Conservation (phyloP, 1,140 invertebrate genomes). For the Aphelenchoides besseyi region DNA sequence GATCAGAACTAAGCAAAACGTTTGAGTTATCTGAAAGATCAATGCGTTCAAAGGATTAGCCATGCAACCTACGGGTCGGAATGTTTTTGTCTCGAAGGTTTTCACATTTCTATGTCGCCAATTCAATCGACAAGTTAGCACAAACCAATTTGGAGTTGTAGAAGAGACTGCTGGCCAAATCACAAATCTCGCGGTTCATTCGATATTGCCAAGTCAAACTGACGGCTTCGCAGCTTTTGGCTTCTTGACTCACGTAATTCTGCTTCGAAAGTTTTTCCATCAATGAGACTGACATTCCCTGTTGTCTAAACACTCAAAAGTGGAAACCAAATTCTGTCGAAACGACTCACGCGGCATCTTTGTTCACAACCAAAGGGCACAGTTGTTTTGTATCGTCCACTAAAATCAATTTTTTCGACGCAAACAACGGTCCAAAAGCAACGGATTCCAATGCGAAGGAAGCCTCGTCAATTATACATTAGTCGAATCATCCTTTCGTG, state of each 20-base stretch:
- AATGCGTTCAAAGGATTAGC: not conserved
- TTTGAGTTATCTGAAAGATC: not conserved
- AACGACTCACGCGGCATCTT: too few species aligned
- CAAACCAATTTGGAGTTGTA: slow-evolving; percentile 76
- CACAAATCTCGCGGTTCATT: slow-evolving; percentile 83
- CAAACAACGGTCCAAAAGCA: slow-evolving; percentile 74
- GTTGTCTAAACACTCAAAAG: slow-evolving; percentile 67
- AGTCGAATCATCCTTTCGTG: slow-evolving; percentile 73
- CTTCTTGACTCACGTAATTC: too few species aligned
- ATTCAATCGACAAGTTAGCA: slow-evolving; percentile 71
- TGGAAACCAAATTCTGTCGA: slow-evolving; percentile 68
- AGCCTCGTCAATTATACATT: slow-evolving; percentile 90
- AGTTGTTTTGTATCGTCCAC: slow-evolving; percentile 91
- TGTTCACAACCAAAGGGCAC: slow-evolving; percentile 78
- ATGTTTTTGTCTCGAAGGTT: not conserved
- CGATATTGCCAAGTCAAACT: slow-evolving; percentile 79
- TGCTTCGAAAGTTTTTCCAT: slow-evolving; percentile 75
- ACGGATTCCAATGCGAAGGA: slow-evolving; percentile 78
- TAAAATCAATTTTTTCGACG: slow-evolving; percentile 77
- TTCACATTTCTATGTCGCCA: slow-evolving; percentile 32
- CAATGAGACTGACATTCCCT: slow-evolving; percentile 79
- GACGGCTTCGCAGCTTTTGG: slow-evolving; percentile 65
- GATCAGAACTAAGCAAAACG: not conserved
- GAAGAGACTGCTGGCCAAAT: slow-evolving; percentile 77
- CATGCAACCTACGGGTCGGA: not conserved